Base-by-base conservation (phyloP, 1,140 invertebrate species). In the Sesamia nonagrioides region DNA sequence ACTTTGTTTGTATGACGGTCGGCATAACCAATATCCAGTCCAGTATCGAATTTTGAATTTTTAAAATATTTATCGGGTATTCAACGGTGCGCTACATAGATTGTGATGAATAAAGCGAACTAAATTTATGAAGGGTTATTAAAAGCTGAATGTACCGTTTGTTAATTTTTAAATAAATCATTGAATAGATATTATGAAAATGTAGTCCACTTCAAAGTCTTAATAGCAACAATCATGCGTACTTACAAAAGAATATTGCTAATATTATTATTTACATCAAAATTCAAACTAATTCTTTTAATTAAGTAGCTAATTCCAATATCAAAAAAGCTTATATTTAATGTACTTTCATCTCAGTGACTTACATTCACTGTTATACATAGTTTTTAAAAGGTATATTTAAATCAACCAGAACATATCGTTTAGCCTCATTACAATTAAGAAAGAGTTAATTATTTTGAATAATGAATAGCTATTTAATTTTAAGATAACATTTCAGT, bases 11-110 rank as follows among this genome's bases (percentile, higher is more conserved):
- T 69, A 50, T 27, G 6, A 40, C 13, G 21, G 66, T 27, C 66
- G 21, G 42, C 63, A 68, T 66, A 50, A 69, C 66, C 66, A 69
- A 69, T 69, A 69, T 50, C 66, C 15, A 15, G 35, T 37, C 8
- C 33, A 37, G 66, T 50, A 69, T 69, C 18, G 21, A 50, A 42
- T 69, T 69, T 50, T 69, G 48, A 71, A 71, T 71, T 40, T 71
- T 71, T 71, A 21, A 69, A 69, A 50, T 21, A 33, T 68, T 69
- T 61, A 15, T 37, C 63, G 27, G 27, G 42, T 33, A 45, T 68
- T 18, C 17, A 42, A 33, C 33, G 11, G 54, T 27, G 17, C 11
- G 4, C 15, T 61, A 0, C 60, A 13, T n/a, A 61, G 11, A 33
- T 58, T 58, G 54, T 33, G 8, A 21, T 58, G 54, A 27, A 56